phyloP scores from a whole-genome alignment of 2,113 vertebrate species.

The Daphoenositta chrysoptera region DNA sequence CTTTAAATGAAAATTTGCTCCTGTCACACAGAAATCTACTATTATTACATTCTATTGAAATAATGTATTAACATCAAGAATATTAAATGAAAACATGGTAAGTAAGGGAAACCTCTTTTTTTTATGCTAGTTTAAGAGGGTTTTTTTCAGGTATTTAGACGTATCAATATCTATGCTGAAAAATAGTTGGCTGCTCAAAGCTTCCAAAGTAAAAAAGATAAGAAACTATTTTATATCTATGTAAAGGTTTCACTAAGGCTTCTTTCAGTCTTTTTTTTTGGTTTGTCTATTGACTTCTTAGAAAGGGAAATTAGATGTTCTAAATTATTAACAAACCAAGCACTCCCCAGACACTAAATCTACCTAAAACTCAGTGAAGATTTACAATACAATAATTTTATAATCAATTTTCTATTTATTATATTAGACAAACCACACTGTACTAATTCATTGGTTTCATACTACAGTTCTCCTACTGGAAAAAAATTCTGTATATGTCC shows the following conservation, averaged over 20 bases:
- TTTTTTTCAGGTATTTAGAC: slow-evolving; percentile 38
- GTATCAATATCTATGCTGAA: neutral
- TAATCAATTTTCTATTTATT: neutral
- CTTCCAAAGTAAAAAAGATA: neutral
- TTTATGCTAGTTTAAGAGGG: neutral
- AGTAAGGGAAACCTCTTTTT: neutral
- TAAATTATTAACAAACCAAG: neutral
- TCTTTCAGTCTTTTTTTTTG: neutral
- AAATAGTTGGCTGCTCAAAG: neutral
- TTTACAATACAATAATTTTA: neutral
- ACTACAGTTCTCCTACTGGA: accelerated
- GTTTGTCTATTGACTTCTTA: neutral
- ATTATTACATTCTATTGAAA: slow-evolving; percentile 63
- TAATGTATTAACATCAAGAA: slow-evolving; percentile 68
- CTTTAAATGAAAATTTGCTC: slow-evolving; percentile 68
- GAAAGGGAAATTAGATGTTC: neutral
- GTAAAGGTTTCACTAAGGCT: neutral
- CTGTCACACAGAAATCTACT: slow-evolving; percentile 64
- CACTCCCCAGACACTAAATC: neutral
- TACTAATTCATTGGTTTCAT: neutral
- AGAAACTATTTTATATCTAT: neutral
- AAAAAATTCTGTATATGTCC: neutral
- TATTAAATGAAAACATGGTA: slow-evolving; percentile 59
- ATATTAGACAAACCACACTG: neutral
- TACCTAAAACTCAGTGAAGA: neutral